These are phyloP conservation scores for Bimastos eiseni DNA, from an alignment of 2,888 invertebrate species.

Conservation along the genomic window DNA sequence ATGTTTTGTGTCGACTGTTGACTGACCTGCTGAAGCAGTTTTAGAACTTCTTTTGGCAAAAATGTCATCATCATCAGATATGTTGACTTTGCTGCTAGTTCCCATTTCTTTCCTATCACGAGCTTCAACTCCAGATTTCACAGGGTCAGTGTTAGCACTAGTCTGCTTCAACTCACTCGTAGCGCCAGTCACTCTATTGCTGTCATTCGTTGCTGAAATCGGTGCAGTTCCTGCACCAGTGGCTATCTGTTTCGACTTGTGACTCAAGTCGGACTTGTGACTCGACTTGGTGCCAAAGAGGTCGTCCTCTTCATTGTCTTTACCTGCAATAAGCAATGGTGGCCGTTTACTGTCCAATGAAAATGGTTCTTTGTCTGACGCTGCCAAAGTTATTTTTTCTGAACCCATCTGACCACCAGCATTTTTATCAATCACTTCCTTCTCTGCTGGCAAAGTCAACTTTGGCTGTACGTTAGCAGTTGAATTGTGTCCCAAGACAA, in stretches of 20 bases:
- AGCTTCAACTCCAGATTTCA: neutral
- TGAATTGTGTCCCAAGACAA: neutral
- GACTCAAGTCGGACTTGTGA: too few species aligned
- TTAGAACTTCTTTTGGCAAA: neutral
- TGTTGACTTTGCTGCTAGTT: neutral
- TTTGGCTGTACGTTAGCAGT: neutral
- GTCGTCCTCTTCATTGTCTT: too few species aligned
- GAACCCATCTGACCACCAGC: too few species aligned
- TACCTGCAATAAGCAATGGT: too few species aligned
- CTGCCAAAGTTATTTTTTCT: too few species aligned
- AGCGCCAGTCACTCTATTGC: neutral
- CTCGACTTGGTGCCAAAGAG: too few species aligned
- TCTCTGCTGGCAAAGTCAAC: neutral
- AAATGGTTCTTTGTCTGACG: too few species aligned
- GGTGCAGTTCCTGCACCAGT: neutral
- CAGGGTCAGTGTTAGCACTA: neutral
- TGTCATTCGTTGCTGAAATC: neutral
- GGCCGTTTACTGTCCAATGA: too few species aligned
- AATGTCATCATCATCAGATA: slow-evolving; percentile 16
- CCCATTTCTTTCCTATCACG: neutral
- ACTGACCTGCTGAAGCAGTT: neutral
- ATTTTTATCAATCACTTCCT: too few species aligned
- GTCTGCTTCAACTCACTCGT: neutral
- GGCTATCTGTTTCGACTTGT: neutral
- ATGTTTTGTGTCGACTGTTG: neutral